A percentile compares a stretch with the other conserved stretches of the same genome.
phyloP scores from a whole-genome alignment of 2,888 invertebrate species.

The Limnephilus marmoratus region DNA sequence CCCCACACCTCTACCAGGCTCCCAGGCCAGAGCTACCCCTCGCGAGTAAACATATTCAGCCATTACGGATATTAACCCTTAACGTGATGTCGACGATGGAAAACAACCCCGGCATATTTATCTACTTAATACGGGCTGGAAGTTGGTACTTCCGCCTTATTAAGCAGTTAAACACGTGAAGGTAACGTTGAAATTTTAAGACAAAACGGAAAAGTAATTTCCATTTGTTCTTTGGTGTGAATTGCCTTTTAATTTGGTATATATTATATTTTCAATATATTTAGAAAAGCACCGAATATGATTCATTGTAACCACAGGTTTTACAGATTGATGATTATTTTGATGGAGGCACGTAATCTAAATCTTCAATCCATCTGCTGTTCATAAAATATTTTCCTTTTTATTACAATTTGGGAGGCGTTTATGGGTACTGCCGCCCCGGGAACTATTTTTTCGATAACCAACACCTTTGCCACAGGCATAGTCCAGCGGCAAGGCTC shows the following conservation, averaged over 20 bases:
- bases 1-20: background rate
- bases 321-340: too few relatives aligned
- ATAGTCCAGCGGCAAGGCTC: too few relatives aligned
- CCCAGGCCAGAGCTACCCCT: background rate
- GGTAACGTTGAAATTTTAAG: background rate
- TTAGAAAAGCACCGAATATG: background rate
- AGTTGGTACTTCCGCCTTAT: background rate
- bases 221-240: background rate
- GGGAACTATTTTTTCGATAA: too few relatives aligned
- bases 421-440: too few relatives aligned
- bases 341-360: too few relatives aligned
- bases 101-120: constrained; percentile 4
- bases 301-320: background rate
- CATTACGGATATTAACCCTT: constrained; percentile 35
- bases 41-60: constrained; percentile 15
- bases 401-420: too few relatives aligned
- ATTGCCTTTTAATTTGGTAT: too few relatives aligned
- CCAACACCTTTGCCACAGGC: too few relatives aligned
- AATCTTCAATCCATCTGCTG: too few relatives aligned
- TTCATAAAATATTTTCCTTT: too few relatives aligned
- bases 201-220: background rate
- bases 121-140: background rate
- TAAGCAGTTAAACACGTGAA: background rate
- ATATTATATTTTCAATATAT: background rate
- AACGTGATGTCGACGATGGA: background rate